Conservation (phyloP, 53 echinoderm and acorn worm species). For the Crossaster papposus region DNA sequence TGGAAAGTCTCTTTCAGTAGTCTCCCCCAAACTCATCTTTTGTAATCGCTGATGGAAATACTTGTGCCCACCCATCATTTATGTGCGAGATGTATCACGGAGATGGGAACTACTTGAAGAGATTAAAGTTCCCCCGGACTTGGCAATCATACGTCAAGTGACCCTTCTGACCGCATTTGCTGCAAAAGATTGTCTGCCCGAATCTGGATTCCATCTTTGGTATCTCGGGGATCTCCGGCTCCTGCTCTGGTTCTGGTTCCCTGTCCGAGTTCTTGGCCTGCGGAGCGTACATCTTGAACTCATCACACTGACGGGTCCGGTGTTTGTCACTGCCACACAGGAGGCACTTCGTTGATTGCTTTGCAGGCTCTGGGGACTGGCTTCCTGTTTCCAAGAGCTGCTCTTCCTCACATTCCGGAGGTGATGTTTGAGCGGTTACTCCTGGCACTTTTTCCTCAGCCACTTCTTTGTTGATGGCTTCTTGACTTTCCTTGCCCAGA, state of each 20-base stretch:
- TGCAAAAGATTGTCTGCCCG: slow-evolving; percentile 44
- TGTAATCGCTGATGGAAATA: too few relatives aligned
- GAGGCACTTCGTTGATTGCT: neutral
- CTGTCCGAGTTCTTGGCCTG: slow-evolving; percentile 8
- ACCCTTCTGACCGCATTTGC: slow-evolving; percentile 42
- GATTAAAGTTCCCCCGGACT: slow-evolving; percentile 22
- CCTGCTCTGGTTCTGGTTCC: slow-evolving; percentile 3
- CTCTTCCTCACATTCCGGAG: neutral
- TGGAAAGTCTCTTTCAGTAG: too few relatives aligned
- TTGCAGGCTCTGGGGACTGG: neutral
- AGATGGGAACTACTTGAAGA: neutral
- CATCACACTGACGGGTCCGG: slow-evolving; percentile 35
- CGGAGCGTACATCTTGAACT: slow-evolving; percentile 55
- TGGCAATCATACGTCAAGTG: slow-evolving; percentile 47
- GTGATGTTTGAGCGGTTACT: neutral
- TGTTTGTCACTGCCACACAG: slow-evolving; percentile 50
- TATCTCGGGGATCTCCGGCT: neutral
- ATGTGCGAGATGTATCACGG: too few relatives aligned
- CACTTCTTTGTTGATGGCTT: neutral
- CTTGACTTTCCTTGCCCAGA: neutral
- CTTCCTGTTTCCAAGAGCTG: neutral
- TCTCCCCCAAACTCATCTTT: too few relatives aligned
- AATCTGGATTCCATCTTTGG: slow-evolving; percentile 14
- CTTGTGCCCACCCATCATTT: too few relatives aligned
- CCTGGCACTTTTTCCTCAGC: neutral